Conservation (phyloP, 2,113 vertebrate species). For the Coreoperca whiteheadi region DNA sequence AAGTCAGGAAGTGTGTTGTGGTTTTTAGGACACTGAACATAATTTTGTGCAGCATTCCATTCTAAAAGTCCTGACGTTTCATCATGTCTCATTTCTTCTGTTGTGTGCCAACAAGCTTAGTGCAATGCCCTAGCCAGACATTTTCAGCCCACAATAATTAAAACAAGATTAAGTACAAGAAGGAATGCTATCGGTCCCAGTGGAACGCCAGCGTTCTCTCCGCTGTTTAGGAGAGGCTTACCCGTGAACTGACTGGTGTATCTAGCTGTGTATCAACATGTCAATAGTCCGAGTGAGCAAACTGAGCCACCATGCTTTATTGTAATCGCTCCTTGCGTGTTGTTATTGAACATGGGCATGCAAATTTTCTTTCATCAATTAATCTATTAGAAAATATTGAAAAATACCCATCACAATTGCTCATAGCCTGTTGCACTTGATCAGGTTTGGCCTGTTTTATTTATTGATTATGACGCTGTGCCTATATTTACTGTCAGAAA, state of each 20-base stretch:
- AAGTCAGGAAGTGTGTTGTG: constrained; percentile 44
- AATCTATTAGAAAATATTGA: not conserved
- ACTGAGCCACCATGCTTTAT: not conserved
- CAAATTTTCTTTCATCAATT: not conserved
- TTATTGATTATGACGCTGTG: not conserved
- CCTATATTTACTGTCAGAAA: no score
- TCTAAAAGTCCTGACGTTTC: constrained; percentile 18
- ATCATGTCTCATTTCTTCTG: constrained; percentile 2
- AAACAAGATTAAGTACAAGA: no score
- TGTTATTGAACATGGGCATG: no score
- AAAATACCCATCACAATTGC: no score
- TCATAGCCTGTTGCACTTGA: not conserved
- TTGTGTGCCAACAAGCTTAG: constrained; percentile 4
- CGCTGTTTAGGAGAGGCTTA: not conserved
- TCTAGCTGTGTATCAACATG: not conserved
- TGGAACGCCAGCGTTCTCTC: not conserved
- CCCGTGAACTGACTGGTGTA: not conserved
- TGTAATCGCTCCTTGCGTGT: not conserved
- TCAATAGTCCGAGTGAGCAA: not conserved
- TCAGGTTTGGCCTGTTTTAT: not conserved
- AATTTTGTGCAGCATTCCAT: not conserved
- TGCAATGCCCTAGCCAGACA: not conserved
- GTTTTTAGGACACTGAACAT: constrained; percentile 20
- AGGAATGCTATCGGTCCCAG: not conserved
- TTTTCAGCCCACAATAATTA: no score